Percentiles rank a stretch among this genome's conserved stretches.
Evolutionary conservation across 2,888 invertebrate genomes (phyloP).

Genomic region (Atethmia centrago): DNA sequence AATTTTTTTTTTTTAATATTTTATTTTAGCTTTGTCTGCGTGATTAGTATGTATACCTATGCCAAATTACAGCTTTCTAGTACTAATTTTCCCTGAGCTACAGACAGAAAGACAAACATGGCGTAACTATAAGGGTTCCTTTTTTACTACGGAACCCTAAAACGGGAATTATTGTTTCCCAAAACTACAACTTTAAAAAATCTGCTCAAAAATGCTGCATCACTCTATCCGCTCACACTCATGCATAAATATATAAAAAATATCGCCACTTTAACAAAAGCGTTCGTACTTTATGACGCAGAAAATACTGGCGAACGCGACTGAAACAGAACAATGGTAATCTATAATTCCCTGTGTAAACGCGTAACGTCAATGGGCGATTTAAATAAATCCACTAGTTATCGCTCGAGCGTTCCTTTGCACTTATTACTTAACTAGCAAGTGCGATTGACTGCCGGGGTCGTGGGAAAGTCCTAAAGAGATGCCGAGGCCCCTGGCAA

Average conservation of each 20-base stretch:
- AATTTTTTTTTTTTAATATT: no score
- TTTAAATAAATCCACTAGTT: conserved; percentile 76
- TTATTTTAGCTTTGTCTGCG: no score
- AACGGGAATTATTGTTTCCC: background rate
- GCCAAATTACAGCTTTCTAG: no score
- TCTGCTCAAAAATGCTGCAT: background rate
- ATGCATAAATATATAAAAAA: conserved; percentile 22
- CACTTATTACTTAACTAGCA: conserved; percentile 36
- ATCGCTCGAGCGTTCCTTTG: conserved; percentile 61
- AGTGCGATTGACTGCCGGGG: no score
- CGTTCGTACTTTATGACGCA: conserved; percentile 52
- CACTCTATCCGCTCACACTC: conserved; percentile 1
- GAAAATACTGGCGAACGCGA: conserved; percentile 41
- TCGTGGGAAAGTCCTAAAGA: no score
- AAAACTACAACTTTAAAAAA: background rate
- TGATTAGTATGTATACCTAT: no score
- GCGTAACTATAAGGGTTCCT: no score
- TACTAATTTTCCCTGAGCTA: no score
- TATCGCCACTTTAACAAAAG: conserved; percentile 36
- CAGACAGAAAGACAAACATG: no score
- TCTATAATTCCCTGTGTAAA: conserved; percentile 69
- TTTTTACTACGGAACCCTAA: no score
- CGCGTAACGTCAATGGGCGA: conserved; percentile 67
- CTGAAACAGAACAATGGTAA: conserved; percentile 62
- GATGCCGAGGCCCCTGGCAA: no score